Conservation (phyloP, 2,888 invertebrate species). For the Ormyrus nitidulus region DNA sequence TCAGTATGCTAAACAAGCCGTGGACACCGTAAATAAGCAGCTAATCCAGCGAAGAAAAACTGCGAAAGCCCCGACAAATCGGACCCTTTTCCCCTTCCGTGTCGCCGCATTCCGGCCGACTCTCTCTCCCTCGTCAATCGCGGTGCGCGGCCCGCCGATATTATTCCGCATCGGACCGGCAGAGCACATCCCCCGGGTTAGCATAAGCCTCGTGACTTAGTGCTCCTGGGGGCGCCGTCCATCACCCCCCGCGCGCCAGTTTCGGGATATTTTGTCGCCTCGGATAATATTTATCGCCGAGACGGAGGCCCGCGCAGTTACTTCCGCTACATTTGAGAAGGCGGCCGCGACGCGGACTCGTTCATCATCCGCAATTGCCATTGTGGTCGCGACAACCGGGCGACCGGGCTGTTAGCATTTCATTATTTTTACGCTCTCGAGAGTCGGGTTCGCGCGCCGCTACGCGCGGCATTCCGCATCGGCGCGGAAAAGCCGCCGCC, state of each 20-base stretch:
- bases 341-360: slow-evolving; percentile 58
- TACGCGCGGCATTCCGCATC: neutral
- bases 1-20: slow-evolving; percentile 18
- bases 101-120: neutral
- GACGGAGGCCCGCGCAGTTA: slow-evolving; percentile 61
- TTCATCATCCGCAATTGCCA: slow-evolving; percentile 74
- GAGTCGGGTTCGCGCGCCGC: neutral
- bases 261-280: slow-evolving; percentile 73
- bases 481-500: neutral
- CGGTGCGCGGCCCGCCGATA: slow-evolving; percentile 31
- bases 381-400: slow-evolving; percentile 72
- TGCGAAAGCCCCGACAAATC: slow-evolving; percentile 47
- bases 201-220: slow-evolving; percentile 73
- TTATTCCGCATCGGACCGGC: slow-evolving; percentile 41
- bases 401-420: slow-evolving; percentile 68
- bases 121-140: slow-evolving; percentile 14
- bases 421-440: slow-evolving; percentile 64
- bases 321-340: slow-evolving; percentile 74
- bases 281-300: slow-evolving; percentile 68
- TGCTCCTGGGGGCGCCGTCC: slow-evolving; percentile 74
- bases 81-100: slow-evolving; percentile 26
- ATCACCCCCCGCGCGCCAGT: slow-evolving; percentile 63
- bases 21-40: slow-evolving; percentile 49
- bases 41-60: slow-evolving; percentile 49
- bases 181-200: slow-evolving; percentile 62